Evolutionary conservation across 2,113 vertebrate genomes (phyloP).

Genomic region (Cephalopholis sonnerati): DNA sequence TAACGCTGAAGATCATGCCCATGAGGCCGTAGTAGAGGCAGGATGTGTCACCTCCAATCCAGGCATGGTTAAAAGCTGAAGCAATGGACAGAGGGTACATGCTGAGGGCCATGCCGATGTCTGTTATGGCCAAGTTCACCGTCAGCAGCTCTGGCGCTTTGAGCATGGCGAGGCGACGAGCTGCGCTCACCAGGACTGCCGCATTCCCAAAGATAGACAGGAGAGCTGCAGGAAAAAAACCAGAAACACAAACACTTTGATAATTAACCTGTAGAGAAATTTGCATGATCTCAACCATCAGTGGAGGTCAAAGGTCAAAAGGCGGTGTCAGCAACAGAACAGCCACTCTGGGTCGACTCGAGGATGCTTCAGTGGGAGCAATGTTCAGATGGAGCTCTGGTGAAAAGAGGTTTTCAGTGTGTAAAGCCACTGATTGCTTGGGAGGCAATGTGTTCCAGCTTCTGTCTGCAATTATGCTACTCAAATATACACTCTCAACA

Average conservation of each 20-base stretch:
- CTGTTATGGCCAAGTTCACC: slow-evolving; percentile 77
- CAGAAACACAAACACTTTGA: neutral
- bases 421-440: neutral
- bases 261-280: neutral
- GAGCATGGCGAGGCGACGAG: slow-evolving; percentile 44
- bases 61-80: slow-evolving; percentile 77
- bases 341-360: neutral
- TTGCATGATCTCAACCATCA: neutral
- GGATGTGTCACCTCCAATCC: slow-evolving; percentile 73
- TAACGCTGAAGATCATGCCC: slow-evolving; percentile 82
- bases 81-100: slow-evolving; percentile 80
- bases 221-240: slow-evolving; percentile 50
- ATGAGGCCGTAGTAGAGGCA: slow-evolving; percentile 80
- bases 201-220: slow-evolving; percentile 74
- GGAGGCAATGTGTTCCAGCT: neutral
- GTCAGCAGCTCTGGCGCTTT: slow-evolving; percentile 79
- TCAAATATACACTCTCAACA: neutral
- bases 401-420: neutral
- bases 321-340: neutral
- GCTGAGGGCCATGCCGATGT: slow-evolving; percentile 79
- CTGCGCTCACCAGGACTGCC: slow-evolving; percentile 57
- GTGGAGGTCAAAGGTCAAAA: neutral
- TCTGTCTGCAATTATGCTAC: neutral
- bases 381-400: neutral
- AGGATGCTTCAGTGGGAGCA: neutral